A percentile compares a stretch with the other conserved stretches of the same genome.
Evolutionary conservation across 2,888 invertebrate genomes (phyloP).

Genomic region (Sminthurides aquaticus): DNA sequence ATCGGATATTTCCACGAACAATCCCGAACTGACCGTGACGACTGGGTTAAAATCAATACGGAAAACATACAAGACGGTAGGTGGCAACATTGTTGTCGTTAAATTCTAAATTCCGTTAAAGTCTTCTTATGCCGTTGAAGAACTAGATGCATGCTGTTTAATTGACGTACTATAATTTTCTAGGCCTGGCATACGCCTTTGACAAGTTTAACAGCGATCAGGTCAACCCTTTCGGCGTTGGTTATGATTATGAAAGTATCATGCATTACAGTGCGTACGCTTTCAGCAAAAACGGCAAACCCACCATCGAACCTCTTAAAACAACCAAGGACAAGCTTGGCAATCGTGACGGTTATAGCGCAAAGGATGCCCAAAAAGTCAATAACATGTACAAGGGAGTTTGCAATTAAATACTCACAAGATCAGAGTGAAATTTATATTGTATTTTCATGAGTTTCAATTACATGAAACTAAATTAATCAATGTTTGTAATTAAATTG

Average conservation of each 20-base stretch:
- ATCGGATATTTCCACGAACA: constrained; percentile 10
- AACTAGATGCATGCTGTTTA: too few relatives aligned
- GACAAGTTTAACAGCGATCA: constrained; percentile 5
- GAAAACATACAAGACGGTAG: constrained; percentile 44
- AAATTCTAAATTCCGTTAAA: too few relatives aligned
- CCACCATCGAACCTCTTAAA: neutral
- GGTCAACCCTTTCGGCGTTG: constrained; percentile 34
- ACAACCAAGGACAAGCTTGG: neutral
- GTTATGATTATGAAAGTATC: constrained; percentile 49
- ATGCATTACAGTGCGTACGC: constrained; percentile 50
- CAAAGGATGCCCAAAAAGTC: neutral
- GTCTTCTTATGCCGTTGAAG: too few relatives aligned
- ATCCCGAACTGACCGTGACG: constrained; percentile 41
- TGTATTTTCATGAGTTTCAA: too few relatives aligned
- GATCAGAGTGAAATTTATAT: too few relatives aligned
- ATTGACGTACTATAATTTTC: too few relatives aligned
- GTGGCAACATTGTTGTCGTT: too few relatives aligned
- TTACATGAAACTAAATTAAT: too few relatives aligned
- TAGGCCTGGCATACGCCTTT: too few relatives aligned
- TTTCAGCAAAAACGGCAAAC: constrained; percentile 41
- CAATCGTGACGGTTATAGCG: neutral
- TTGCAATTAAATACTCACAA: too few relatives aligned
- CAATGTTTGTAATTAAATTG: too few relatives aligned
- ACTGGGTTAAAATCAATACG: constrained; percentile 45
- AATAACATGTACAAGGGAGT: neutral